Evolutionary conservation across 1,140 invertebrate species (phyloP).

Genomic region (Calephelis nemesis): DNA sequence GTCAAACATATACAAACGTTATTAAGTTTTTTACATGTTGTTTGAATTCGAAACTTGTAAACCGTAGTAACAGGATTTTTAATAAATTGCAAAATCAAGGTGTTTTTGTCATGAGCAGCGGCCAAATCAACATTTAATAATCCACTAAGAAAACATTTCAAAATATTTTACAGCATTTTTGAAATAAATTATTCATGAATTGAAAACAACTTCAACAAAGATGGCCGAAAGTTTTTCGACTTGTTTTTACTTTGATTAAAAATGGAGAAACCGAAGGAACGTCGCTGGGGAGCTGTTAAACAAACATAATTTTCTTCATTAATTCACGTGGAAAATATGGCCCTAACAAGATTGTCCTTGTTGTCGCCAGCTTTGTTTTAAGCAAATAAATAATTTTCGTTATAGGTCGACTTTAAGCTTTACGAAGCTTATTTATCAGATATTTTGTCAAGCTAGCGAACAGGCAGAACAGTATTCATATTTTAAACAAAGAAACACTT

Average conservation of each 20-base stretch:
- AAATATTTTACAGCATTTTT: not conserved
- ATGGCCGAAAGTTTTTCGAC: constrained; percentile 10
- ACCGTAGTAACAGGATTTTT: not conserved
- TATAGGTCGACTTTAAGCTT: not conserved
- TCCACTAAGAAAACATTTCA: not conserved
- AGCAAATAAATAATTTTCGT: not conserved
- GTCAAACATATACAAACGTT: no score
- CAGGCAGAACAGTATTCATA: no score
- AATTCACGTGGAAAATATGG: constrained; percentile 17
- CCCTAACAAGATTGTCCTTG: constrained; percentile 5
- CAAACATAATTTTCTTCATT: constrained; percentile 15
- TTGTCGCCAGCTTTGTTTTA: not conserved
- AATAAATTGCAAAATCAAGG: not conserved
- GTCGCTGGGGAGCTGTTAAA: constrained; percentile 11
- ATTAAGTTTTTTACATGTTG: no score
- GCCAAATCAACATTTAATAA: constrained; percentile 5
- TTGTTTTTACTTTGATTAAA: constrained; percentile 19
- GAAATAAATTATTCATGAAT: constrained; percentile 18
- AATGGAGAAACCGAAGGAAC: constrained; percentile 1
- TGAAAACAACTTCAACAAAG: constrained; percentile 16
- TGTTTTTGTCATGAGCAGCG: constrained; percentile 3
- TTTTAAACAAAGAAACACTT: no score
- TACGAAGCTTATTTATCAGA: not conserved
- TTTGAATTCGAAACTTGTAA: no score
- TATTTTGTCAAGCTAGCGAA: no score